Conservation (phyloP, 1,140 invertebrate genomes). For the Rhopalosiphum padi region DNA sequence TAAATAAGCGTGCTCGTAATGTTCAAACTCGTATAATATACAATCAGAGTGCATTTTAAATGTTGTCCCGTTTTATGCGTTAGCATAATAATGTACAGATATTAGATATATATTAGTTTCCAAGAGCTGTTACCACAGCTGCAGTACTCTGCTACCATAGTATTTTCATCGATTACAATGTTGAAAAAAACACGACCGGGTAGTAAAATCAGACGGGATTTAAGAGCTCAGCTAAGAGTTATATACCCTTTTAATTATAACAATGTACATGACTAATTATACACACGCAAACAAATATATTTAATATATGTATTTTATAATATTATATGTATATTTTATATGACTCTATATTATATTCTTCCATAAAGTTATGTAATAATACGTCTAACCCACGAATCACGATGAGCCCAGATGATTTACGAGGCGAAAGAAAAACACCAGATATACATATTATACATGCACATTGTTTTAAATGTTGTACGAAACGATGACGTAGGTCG, state of each 20-base stretch:
- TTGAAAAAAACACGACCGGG: neutral
- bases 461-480: neutral
- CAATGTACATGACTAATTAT: constrained; percentile 27
- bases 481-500: neutral
- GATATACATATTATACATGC: neutral
- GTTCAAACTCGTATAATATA: neutral
- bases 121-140: neutral
- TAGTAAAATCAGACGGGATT: neutral
- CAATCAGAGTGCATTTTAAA: neutral
- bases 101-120: neutral
- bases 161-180: neutral
- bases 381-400: neutral
- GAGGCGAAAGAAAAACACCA: neutral
- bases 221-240: neutral
- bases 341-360: neutral
- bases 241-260: neutral
- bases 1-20: constrained; percentile 18
- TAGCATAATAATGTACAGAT: neutral
- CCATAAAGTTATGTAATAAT: neutral
- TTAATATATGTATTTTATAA: neutral
- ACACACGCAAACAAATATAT: neutral
- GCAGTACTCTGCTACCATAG: neutral
- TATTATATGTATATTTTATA: no score
- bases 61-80: neutral
- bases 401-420: neutral